Conservation (phyloP, 2,888 invertebrate species). For the Venusia cambrica region DNA sequence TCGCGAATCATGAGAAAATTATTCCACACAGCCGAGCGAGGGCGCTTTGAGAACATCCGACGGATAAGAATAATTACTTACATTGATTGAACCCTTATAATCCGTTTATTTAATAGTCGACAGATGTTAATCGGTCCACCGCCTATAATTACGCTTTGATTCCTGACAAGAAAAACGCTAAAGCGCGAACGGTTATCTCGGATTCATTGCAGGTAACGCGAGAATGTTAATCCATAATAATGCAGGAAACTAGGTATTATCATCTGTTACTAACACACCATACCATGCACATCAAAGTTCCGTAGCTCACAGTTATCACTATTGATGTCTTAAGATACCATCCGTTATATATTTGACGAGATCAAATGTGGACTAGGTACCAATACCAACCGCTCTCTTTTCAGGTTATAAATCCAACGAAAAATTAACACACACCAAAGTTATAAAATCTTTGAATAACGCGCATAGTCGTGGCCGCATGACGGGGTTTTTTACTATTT, state of each 20-base stretch:
- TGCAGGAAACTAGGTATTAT: constrained; percentile 28
- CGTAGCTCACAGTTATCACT: constrained; percentile 5
- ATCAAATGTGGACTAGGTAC: background rate
- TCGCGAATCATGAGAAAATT: constrained; percentile 79
- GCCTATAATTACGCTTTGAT: constrained; percentile 75
- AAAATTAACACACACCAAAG: constrained; percentile 56
- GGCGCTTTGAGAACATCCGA: constrained; percentile 74
- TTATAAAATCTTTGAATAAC: constrained; percentile 74
- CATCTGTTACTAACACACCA: constrained; percentile 19
- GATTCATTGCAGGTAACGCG: constrained; percentile 45
- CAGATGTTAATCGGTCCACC: constrained; percentile 77
- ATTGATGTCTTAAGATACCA: constrained; percentile 1
- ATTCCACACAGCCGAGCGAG: constrained; percentile 58
- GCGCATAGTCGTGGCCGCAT: constrained; percentile 65
- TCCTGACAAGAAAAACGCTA: constrained; percentile 72
- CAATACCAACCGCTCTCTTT: constrained; percentile 32
- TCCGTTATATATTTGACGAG: background rate
- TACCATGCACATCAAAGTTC: constrained; percentile 15
- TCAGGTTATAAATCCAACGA: constrained; percentile 48
- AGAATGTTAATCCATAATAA: constrained; percentile 27
- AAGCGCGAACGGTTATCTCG: constrained; percentile 43
- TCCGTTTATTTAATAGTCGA: constrained; percentile 78
- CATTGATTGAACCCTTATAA: constrained; percentile 80
- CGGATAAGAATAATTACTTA: constrained; percentile 81
- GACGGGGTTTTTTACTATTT: constrained; percentile 56